Evolutionary conservation across 2,888 invertebrate species (phyloP).

Genomic region (Dryomyza anilis): DNA sequence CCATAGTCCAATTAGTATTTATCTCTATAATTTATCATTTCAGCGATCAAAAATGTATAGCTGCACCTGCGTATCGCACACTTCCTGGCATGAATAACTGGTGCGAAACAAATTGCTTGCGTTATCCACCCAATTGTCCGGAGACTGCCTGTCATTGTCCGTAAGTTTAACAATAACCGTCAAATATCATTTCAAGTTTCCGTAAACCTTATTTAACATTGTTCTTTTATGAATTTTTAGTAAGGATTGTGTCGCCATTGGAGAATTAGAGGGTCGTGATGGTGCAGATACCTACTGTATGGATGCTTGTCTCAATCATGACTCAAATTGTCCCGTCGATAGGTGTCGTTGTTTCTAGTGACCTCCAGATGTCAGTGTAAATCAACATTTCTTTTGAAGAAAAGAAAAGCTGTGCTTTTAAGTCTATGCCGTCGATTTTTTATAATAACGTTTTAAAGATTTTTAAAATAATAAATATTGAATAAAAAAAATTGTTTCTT

Average conservation of each 20-base stretch:
- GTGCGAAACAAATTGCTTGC: conserved; percentile 85
- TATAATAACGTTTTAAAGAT: no score
- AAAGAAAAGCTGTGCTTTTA: conserved; percentile 40
- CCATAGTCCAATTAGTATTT: neutral
- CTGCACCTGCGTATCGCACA: conserved; percentile 67
- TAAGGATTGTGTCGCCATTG: conserved; percentile 80
- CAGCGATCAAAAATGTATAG: conserved; percentile 81
- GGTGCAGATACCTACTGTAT: conserved; percentile 86
- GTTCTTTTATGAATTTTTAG: conserved; percentile 61
- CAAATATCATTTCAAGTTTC: neutral
- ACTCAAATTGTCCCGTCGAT: conserved; percentile 72
- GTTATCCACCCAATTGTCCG: conserved; percentile 87
- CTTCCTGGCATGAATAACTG: conserved; percentile 80
- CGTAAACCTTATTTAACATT: neutral
- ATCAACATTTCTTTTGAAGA: conserved; percentile 12
- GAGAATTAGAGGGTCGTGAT: conserved; percentile 72
- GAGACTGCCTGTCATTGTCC: conserved; percentile 77
- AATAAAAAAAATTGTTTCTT: no score
- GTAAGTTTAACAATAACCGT: conserved; percentile 73
- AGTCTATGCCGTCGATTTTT: conserved; percentile 37
- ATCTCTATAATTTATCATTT: conserved; percentile 6
- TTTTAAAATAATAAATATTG: no score
- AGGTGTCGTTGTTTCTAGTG: conserved; percentile 72
- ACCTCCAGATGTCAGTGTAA: neutral
- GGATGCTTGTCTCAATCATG: conserved; percentile 83